These are phyloP conservation scores for Leptosomus discolor DNA, from an alignment of 2,113 vertebrate species.

Conservation along the genomic window DNA sequence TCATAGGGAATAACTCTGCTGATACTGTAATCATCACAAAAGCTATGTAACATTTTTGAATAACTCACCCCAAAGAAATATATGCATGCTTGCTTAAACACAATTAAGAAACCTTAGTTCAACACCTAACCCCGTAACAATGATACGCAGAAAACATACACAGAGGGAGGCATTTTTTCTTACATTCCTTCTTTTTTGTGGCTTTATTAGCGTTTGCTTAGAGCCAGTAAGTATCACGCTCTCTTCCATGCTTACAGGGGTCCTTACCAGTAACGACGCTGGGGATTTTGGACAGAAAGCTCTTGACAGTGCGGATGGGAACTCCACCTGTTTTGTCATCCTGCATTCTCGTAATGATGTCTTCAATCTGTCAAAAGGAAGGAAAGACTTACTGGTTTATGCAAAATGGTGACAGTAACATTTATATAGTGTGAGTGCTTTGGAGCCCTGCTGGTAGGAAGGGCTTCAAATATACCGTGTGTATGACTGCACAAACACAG, in stretches of 20 bases:
- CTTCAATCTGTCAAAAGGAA: conserved; percentile 86
- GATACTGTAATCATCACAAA: background rate
- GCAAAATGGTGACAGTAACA: background rate
- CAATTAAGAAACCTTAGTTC: background rate
- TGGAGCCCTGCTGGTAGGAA: background rate
- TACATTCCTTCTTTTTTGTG: background rate
- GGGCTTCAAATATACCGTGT: background rate
- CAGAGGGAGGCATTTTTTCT: background rate
- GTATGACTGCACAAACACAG: background rate
- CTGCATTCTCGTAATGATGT: conserved; percentile 90
- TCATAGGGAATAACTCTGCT: background rate
- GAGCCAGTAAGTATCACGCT: background rate
- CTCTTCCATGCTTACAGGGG: background rate
- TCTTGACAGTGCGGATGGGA: conserved; percentile 93
- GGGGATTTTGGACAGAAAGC: conserved; percentile 97
- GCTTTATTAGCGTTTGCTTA: background rate
- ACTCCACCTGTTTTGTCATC: conserved; percentile 94
- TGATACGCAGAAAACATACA: background rate
- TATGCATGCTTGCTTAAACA: background rate
- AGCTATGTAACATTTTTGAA: background rate
- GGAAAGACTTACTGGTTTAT: background rate
- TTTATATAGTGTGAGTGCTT: background rate
- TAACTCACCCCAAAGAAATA: background rate
- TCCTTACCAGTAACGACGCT: conserved; percentile 90
- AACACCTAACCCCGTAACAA: background rate